Percentiles rank a stretch among this genome's conserved stretches.
Conservation (phyloP, 2,113 vertebrate species). For the Psammodynastes pulverulentus region DNA sequence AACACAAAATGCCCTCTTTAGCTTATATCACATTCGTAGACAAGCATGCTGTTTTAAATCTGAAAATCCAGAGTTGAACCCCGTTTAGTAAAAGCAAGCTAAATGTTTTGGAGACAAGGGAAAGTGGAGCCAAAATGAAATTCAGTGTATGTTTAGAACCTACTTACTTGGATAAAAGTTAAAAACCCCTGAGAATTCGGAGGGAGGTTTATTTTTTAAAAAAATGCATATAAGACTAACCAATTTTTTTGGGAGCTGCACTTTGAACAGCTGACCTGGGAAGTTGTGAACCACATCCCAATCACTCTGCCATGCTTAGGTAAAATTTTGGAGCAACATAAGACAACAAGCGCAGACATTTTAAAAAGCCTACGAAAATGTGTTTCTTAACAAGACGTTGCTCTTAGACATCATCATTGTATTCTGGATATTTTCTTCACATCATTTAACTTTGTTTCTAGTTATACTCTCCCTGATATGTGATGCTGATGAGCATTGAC, state of each 20-base stretch:
- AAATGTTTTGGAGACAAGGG: background rate
- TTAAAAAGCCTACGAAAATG: background rate
- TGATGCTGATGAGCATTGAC: background rate
- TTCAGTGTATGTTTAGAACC: background rate
- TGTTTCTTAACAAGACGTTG: background rate
- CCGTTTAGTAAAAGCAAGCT: background rate
- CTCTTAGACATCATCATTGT: background rate
- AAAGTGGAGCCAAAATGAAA: background rate
- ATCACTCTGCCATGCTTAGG: background rate
- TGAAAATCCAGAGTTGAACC: background rate
- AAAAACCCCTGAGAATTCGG: constrained; percentile 1
- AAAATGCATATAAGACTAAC: background rate
- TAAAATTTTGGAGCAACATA: background rate
- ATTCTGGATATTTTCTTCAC: background rate
- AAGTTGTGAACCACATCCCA: background rate
- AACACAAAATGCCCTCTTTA: background rate
- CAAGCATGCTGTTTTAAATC: background rate
- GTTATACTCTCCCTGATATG: background rate
- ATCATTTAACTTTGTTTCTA: background rate
- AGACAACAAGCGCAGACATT: background rate
- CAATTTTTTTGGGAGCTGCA: background rate
- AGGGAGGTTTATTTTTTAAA: background rate
- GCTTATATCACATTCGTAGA: background rate
- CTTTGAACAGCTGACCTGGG: background rate
- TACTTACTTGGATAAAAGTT: background rate